Evolutionary conservation across 2,113 vertebrate species (phyloP).

Genomic region (Theropithecus gelada): DNA sequence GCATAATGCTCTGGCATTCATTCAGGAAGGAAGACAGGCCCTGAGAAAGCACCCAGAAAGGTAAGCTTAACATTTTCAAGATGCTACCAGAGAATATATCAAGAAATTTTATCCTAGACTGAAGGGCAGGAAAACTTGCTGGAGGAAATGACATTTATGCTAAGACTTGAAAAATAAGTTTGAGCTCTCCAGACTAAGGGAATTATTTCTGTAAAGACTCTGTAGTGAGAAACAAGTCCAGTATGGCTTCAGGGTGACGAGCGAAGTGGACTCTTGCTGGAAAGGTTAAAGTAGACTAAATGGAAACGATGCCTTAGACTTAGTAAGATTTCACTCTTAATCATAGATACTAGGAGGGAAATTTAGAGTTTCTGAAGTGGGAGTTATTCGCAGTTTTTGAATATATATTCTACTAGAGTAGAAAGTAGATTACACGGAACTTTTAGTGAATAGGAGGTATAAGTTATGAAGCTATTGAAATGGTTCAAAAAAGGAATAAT

Average conservation of each 20-base stretch:
- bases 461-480: neutral
- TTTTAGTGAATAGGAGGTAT: neutral
- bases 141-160: conserved; percentile 65
- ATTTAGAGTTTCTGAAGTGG: neutral
- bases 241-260: neutral
- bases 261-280: neutral
- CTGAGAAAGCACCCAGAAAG: neutral
- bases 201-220: conserved; percentile 10
- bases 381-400: neutral
- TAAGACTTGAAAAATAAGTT: conserved; percentile 62
- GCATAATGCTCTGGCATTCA: no score
- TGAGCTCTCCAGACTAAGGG: conserved; percentile 7
- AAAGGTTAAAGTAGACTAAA: neutral
- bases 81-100: neutral
- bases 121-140: conserved; percentile 65
- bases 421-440: neutral
- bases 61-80: neutral
- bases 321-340: neutral
- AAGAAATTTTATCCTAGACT: conserved; percentile 31
- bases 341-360: neutral
- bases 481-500: neutral
- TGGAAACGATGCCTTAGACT: neutral
- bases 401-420: neutral
- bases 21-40: neutral
- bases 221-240: neutral